Conservation (phyloP, 2,113 vertebrate genomes). For the Cyanocitta stelleri region DNA sequence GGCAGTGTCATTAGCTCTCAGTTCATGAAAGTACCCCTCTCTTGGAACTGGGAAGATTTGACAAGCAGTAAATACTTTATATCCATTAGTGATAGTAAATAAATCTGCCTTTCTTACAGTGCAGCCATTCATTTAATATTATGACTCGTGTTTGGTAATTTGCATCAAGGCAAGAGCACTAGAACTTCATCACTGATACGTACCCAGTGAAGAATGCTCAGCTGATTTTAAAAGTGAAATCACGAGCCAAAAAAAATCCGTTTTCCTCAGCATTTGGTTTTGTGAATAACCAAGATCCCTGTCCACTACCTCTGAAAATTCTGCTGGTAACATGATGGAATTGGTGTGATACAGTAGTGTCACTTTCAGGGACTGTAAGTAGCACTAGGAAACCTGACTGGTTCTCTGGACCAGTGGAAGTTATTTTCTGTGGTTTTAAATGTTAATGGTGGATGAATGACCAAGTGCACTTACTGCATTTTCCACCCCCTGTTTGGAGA, state of each 20-base stretch:
- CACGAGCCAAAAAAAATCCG: neutral
- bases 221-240: neutral
- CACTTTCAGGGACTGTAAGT: neutral
- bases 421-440: neutral
- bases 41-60: neutral
- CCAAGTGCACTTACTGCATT: neutral
- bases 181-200: neutral
- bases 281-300: neutral
- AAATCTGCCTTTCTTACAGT: neutral
- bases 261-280: neutral
- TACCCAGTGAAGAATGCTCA: neutral
- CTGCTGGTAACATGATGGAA: neutral
- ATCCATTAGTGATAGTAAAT: neutral
- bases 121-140: neutral
- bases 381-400: neutral
- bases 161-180: neutral
- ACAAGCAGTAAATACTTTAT: neutral
- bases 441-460: neutral
- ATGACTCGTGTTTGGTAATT: neutral
- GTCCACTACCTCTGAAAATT: neutral
- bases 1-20: neutral
- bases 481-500: neutral
- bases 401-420: neutral
- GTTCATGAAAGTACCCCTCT: neutral
- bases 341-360: neutral